phyloP scores from a whole-genome alignment of 2,113 vertebrate genomes.

The Cephalopterus ornatus region DNA sequence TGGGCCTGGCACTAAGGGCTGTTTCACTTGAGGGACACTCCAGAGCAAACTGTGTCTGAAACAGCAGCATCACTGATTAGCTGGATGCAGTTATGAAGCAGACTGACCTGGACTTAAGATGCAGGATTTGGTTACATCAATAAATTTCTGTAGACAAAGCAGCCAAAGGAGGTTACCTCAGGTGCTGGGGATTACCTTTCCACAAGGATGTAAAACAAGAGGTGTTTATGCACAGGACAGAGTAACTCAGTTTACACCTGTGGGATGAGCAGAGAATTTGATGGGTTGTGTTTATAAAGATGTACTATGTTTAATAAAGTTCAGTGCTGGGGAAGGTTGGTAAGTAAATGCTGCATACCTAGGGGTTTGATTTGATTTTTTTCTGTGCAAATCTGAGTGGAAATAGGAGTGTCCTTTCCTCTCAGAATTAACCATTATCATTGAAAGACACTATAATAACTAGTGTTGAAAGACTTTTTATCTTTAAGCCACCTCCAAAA shows the following conservation, averaged over 20 bases:
- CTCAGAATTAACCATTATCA: background rate
- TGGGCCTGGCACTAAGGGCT: background rate
- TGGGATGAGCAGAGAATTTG: background rate
- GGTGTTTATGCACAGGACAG: background rate
- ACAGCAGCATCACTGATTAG: background rate
- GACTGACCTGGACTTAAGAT: background rate
- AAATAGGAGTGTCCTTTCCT: background rate
- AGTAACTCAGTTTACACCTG: background rate
- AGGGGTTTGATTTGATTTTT: background rate
- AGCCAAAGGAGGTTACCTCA: background rate
- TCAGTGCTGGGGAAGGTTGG: background rate
- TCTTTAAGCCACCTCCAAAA: background rate
- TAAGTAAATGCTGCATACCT: background rate
- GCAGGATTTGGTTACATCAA: background rate
- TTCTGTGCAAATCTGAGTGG: background rate
- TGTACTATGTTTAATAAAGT: background rate
- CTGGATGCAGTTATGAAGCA: background rate
- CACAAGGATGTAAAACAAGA: background rate
- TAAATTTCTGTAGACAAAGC: background rate
- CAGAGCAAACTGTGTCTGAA: background rate
- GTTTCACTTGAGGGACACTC: background rate
- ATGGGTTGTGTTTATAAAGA: background rate
- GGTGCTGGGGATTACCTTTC: background rate
- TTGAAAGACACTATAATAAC: background rate
- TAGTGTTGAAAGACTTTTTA: background rate